Base-by-base conservation (phyloP, 2,888 invertebrate genomes). In the Rhagonycha fulva region DNA sequence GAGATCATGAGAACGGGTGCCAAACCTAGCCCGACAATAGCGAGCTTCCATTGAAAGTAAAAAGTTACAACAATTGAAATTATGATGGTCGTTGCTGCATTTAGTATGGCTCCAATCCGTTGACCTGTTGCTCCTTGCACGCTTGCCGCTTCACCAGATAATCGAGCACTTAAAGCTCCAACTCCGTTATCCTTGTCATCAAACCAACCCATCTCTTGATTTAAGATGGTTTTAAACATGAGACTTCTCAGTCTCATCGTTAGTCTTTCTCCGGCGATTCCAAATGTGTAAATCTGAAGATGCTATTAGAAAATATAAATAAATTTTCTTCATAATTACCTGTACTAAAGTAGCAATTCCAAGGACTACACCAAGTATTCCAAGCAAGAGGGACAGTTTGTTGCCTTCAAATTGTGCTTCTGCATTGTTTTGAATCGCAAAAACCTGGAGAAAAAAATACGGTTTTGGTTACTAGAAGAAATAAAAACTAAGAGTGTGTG, bases 111-210 rank as follows among this genome's bases (percentile, higher is more conserved):
- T 7, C 95, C 95, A 72, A 95, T 91, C 77, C 95, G 90, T 88
- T 94, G 94, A 14, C 95, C 95, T 4, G 95, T 94, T 4, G 94
- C 94, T 96, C 95, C 95, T 89, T 95, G 95, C 0, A 95, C 93
- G 72, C 92, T 91, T 0, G 95, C 91, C 0, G 95, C 94, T 88
- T 95, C 95, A 0, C 93, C 92, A 0, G 95, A 93, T 5, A 96
- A 88, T 74, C 92, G 89, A 1, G 94, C 92, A 82, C 94, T 94
- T 0, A 95, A 88, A 3, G 94, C 92, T 92, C 19, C 19, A 19
- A 19, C 19, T 19, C 19, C 19, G 19, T 19, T 19, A 19, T 19
- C 19, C 19, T 19, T 91, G 78, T 93, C 90, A 82, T 95, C 95
- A 84, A 92, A 95, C 90, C 93, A 95, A 2, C 90, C 92, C 75